Conservation (phyloP, 2,888 invertebrate species). For the Heterodera filipjevi region DNA sequence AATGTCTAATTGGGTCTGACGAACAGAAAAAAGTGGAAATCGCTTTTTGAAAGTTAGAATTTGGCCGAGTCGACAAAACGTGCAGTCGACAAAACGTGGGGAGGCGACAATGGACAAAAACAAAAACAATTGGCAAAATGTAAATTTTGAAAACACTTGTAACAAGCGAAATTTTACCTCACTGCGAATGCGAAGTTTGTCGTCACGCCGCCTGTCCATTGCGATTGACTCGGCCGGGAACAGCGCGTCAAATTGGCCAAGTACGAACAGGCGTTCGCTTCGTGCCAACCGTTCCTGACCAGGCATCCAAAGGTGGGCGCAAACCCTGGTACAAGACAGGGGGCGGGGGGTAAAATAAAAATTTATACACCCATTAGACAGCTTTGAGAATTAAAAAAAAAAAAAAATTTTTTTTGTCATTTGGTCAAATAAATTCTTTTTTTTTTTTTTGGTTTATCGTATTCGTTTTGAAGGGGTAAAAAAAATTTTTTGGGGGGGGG, state of each 20-base stretch:
- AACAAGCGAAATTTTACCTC: constrained; percentile 48
- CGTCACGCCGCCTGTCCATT: constrained; percentile 82
- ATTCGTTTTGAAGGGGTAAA: background rate
- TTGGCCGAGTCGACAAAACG: no score
- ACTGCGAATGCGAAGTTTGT: constrained; percentile 63
- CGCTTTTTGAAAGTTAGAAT: no score
- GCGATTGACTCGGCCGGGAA: constrained; percentile 93
- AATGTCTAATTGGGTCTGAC: no score
- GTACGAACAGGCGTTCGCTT: constrained; percentile 85
- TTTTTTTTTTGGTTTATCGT: no score
- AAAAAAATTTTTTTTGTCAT: no score
- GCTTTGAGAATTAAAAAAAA: no score
- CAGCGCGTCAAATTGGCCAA: constrained; percentile 88
- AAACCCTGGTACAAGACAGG: constrained; percentile 61
- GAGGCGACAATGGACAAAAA: no score
- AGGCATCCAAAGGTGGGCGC: constrained; percentile 95
- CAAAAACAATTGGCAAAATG: no score
- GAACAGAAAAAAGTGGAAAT: no score
- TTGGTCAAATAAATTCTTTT: no score
- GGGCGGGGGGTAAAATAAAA: background rate
- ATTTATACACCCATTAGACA: background rate
- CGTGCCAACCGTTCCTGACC: constrained; percentile 94
- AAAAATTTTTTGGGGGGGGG: background rate
- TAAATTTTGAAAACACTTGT: background rate
- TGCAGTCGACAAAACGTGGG: no score